These are phyloP conservation scores for Cranoglanis bouderius DNA, from an alignment of 2,113 vertebrate genomes.

Conservation along the genomic window DNA sequence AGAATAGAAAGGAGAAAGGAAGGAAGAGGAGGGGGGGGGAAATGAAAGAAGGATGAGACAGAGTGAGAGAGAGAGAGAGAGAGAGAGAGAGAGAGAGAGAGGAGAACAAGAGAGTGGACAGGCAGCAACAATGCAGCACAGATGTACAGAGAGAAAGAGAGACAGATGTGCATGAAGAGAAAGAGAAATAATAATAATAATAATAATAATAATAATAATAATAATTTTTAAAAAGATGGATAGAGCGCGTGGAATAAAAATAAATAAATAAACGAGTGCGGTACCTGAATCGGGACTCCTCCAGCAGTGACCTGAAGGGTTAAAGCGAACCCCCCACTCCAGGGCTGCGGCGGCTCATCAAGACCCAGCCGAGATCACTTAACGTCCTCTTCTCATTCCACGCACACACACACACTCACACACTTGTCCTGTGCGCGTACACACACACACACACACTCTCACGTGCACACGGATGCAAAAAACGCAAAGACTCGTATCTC, in stretches of 20 bases:
- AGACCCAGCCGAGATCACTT: constrained; percentile 50
- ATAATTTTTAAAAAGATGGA: not conserved
- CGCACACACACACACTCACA: constrained; percentile 46
- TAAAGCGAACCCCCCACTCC: constrained; percentile 54
- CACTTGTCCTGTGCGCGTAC: not conserved
- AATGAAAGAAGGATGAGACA: not conserved
- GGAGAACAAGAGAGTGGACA: not conserved
- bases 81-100: not conserved
- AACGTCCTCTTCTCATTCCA: constrained; percentile 54
- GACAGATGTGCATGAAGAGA: constrained; percentile 21
- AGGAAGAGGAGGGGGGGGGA: not conserved
- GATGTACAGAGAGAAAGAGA: not conserved
- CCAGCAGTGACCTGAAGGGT: constrained; percentile 56
- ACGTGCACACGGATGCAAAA: not conserved
- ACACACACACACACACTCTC: not conserved
- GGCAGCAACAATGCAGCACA: constrained; percentile 30
- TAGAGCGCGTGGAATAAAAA: not conserved
- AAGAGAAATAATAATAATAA: not conserved
- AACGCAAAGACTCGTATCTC: not conserved
- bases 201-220: not conserved
- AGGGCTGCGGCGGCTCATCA: constrained; percentile 55
- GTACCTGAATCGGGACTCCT: constrained; percentile 56
- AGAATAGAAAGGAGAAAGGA: not conserved
- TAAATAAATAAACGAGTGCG: not conserved
- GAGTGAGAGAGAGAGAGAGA: not conserved